Evolutionary conservation across 2,888 invertebrate genomes (phyloP).

Genomic region (Tridacna crocea): DNA sequence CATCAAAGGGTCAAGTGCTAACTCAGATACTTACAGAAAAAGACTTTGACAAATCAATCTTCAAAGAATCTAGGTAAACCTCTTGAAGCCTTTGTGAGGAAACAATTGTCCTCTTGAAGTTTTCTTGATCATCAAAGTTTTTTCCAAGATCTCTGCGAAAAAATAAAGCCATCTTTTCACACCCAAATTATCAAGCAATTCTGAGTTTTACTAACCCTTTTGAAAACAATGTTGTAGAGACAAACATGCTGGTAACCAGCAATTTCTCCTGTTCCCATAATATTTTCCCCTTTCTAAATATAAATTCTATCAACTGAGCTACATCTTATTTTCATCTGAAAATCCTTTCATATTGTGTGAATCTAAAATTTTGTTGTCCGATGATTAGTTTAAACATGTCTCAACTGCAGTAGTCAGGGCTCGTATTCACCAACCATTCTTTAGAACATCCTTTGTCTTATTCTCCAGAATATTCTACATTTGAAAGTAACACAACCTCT

Average conservation of each 20-base stretch:
- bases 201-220: neutral
- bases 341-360: too few relatives aligned
- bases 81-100: slow-evolving; percentile 36
- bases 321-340: too few relatives aligned
- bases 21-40: slow-evolving; percentile 38
- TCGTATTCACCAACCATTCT: too few relatives aligned
- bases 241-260: neutral
- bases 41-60: slow-evolving; percentile 39
- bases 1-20: too few relatives aligned
- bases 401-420: too few relatives aligned
- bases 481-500: too few relatives aligned
- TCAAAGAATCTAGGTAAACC: slow-evolving; percentile 21
- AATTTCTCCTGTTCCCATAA: neutral
- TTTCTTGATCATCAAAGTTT: slow-evolving; percentile 32
- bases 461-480: too few relatives aligned
- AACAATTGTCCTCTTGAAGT: slow-evolving; percentile 15
- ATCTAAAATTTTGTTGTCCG: too few relatives aligned
- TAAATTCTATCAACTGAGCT: too few relatives aligned
- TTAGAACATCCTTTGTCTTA: too few relatives aligned
- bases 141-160: slow-evolving; percentile 12
- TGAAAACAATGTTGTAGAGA: neutral
- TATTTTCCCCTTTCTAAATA: neutral
- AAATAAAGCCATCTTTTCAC: too few relatives aligned
- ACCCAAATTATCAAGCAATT: neutral
- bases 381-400: too few relatives aligned